Evolutionary conservation across 2,797 vertebrate species (phyloP).

Genomic region (Tapirus indicus): DNA sequence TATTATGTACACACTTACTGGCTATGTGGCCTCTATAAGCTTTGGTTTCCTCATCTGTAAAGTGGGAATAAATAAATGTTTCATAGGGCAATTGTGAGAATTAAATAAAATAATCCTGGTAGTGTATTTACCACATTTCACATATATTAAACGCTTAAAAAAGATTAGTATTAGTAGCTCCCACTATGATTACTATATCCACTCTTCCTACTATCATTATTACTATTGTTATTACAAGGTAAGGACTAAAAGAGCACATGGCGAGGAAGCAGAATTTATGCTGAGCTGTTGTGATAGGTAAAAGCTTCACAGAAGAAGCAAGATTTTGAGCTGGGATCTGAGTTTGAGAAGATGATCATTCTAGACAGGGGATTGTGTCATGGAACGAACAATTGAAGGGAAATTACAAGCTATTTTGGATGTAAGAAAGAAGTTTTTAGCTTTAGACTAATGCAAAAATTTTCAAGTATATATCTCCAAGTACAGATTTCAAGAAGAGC

Average conservation of each 20-base stretch:
- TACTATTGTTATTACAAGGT: neutral
- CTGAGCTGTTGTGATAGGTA: neutral
- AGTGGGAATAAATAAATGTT: neutral
- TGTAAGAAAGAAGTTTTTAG: neutral
- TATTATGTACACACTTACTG: neutral
- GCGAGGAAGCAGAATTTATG: neutral
- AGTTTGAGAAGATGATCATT: conserved; percentile 13
- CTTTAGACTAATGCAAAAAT: conserved; percentile 43
- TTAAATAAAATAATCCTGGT: conserved; percentile 6
- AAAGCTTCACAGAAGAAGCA: neutral
- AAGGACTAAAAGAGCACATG: neutral
- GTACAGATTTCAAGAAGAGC: conserved; percentile 5
- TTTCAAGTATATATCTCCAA: neutral
- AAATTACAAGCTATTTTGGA: conserved; percentile 28
- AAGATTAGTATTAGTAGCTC: conserved; percentile 57
- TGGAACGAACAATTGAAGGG: neutral
- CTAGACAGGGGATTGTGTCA: neutral
- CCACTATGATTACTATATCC: neutral
- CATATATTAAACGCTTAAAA: conserved; percentile 80
- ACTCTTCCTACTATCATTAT: neutral
- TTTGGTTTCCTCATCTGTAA: conserved; percentile 46
- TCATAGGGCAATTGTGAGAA: neutral
- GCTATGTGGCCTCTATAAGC: neutral
- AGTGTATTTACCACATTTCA: conserved; percentile 73
- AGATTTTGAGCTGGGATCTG: neutral